A percentile compares a stretch with the other conserved stretches of the same genome.
These are phyloP conservation scores for Luscinia luscinia DNA, from an alignment of 2,797 vertebrate species.

Conservation along the genomic window DNA sequence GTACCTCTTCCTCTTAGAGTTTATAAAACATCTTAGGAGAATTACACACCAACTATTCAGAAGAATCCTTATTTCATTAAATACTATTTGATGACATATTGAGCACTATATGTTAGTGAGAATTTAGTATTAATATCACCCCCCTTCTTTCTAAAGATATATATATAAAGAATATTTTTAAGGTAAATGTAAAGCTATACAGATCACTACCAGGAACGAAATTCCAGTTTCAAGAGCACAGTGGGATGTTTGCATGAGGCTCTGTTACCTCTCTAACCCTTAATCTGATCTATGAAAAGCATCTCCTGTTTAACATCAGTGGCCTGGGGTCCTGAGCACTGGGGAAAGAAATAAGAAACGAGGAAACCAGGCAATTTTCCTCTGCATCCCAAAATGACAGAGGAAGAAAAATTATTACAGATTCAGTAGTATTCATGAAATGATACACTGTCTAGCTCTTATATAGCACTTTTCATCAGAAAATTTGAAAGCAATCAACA, in stretches of 20 bases:
- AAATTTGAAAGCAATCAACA: constrained; percentile 23
- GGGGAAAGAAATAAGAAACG: not conserved
- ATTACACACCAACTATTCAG: not conserved
- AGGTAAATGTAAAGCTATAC: not conserved
- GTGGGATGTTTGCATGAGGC: not conserved
- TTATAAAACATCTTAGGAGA: constrained; percentile 37
- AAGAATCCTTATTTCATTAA: not conserved
- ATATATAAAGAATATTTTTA: not conserved
- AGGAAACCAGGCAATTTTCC: constrained; percentile 18
- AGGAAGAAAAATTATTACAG: not conserved
- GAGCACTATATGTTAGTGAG: not conserved
- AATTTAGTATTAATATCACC: not conserved
- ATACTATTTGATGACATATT: not conserved
- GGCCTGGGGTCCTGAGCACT: not conserved
- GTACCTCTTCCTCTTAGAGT: not conserved
- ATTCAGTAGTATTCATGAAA: not conserved
- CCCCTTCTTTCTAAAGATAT: not conserved
- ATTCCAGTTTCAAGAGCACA: constrained; percentile 43
- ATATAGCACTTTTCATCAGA: not conserved
- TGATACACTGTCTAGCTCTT: not conserved
- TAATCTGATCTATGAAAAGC: constrained; percentile 17
- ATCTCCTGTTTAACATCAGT: not conserved
- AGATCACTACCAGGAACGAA: not conserved
- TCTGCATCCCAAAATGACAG: not conserved
- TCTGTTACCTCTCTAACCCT: not conserved